These are phyloP conservation scores for Heteromyza rotundicornis DNA, from an alignment of 2,888 invertebrate genomes.

Conservation along the genomic window DNA sequence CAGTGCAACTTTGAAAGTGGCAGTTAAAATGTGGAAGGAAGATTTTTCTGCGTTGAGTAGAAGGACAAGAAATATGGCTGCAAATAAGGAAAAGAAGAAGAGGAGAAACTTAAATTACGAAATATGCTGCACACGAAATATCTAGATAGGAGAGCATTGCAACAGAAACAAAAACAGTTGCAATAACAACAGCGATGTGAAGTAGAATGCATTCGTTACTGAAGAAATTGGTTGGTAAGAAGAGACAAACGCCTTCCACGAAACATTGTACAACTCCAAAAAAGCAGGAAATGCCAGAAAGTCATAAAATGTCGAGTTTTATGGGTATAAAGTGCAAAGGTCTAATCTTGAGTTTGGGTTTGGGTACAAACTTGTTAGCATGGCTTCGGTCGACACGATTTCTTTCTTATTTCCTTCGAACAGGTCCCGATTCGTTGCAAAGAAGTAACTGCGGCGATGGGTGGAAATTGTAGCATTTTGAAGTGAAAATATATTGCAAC, in stretches of 20 bases:
- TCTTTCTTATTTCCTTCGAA: slow-evolving; percentile 26
- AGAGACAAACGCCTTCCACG: too few species aligned
- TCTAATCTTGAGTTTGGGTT: slow-evolving; percentile 49
- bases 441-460: slow-evolving; percentile 26
- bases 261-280: too few species aligned
- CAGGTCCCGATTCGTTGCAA: slow-evolving; percentile 50
- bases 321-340: slow-evolving; percentile 55
- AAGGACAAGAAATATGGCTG: slow-evolving; percentile 36
- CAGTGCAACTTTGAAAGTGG: too few species aligned
- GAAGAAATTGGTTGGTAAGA: too few species aligned
- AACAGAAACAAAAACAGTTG: too few species aligned
- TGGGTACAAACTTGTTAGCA: slow-evolving; percentile 43
- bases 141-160: too few species aligned
- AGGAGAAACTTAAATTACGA: slow-evolving; percentile 42
- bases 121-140: slow-evolving; percentile 43
- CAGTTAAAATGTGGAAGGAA: not conserved
- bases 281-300: slow-evolving; percentile 48
- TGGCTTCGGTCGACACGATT: slow-evolving; percentile 26
- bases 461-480: slow-evolving; percentile 27
- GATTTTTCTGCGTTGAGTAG: slow-evolving; percentile 3
- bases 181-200: too few species aligned
- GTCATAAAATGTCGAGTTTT: slow-evolving; percentile 56
- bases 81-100: slow-evolving; percentile 33
- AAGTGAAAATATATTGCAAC: slow-evolving; percentile 25
- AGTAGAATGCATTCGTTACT: too few species aligned